Base-by-base conservation (phyloP, 2,113 vertebrate genomes). In the Gadus chalcogrammus region DNA sequence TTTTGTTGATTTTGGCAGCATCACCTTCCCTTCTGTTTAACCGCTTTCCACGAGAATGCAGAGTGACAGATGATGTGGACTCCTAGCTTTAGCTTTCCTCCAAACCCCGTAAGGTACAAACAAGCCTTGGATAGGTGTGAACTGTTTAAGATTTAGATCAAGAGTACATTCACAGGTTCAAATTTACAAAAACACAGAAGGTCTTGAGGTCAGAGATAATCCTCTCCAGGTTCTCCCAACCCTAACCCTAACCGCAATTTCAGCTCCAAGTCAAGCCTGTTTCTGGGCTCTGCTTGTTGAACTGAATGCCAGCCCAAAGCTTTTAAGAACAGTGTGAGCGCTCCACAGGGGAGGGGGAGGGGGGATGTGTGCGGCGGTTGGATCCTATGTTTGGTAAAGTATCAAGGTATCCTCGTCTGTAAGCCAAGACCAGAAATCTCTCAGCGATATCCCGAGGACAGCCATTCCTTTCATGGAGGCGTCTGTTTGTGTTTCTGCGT, bases 321-420 rank as follows among this genome's bases (percentile, higher is more conserved):
- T 68, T 76, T 78, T 78, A 73, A 84, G 68, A 70, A 73, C 62
- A 58, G 15, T 65, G 61, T 73, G 71, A 71, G 78, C 72, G 64
- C 18, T 71, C 28, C 66, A 80, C 67, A 69, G 38, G 67, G 65
- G 65, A 52, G 22, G 55, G 20, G 77, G 70, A 42, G 66, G 69
- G 38, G 27, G 28, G 52, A 53, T 15, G 52, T 53, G 31, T 35
- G 4, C 53, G 48, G 65, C 5, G 64, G 67, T 69, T 74, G 70
- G 65, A 78, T 65, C 71, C 83, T 84, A 83, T 80, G 82, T 87
- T 85, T 88, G 84, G 75, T 77, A 71, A 85, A 84, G 69, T 76
- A 78, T 78, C 18, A 72, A 35, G 4, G 31, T 35, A 35, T 35
- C 31, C 31, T 35, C 31, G 31, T 35, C 31, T 35, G 31, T 35